These are phyloP conservation scores for Scytalopus superciliaris DNA, from an alignment of 2,113 vertebrate genomes.

Conservation along the genomic window DNA sequence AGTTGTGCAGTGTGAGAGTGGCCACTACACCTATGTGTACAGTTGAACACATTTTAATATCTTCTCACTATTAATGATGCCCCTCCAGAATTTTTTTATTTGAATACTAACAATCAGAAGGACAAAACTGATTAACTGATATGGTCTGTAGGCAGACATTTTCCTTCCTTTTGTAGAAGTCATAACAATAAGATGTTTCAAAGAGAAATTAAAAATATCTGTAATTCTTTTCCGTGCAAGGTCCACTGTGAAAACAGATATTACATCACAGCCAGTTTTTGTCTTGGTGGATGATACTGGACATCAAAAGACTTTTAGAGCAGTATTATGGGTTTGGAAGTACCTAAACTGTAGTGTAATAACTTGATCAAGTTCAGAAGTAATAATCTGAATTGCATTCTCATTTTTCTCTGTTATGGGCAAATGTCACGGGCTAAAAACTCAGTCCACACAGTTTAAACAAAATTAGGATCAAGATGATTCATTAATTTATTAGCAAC, in stretches of 20 bases:
- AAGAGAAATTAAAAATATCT: neutral
- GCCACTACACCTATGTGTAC: neutral
- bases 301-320: neutral
- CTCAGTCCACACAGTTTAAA: neutral
- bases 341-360: neutral
- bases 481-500: neutral
- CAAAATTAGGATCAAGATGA: neutral
- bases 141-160: rapidly evolving
- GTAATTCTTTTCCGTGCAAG: neutral
- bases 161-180: neutral
- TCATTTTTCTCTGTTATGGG: neutral
- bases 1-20: neutral
- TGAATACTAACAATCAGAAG: neutral
- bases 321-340: neutral
- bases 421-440: neutral
- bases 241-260: neutral
- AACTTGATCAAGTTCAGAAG: neutral
- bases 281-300: neutral
- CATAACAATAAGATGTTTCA: neutral
- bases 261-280: neutral
- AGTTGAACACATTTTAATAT: neutral
- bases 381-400: neutral
- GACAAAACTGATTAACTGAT: neutral
- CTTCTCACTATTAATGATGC: neutral
- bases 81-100: neutral